A percentile compares a stretch with the other conserved stretches of the same genome.
Evolutionary conservation across 2,888 invertebrate genomes (phyloP).

Genomic region (Labia minor): DNA sequence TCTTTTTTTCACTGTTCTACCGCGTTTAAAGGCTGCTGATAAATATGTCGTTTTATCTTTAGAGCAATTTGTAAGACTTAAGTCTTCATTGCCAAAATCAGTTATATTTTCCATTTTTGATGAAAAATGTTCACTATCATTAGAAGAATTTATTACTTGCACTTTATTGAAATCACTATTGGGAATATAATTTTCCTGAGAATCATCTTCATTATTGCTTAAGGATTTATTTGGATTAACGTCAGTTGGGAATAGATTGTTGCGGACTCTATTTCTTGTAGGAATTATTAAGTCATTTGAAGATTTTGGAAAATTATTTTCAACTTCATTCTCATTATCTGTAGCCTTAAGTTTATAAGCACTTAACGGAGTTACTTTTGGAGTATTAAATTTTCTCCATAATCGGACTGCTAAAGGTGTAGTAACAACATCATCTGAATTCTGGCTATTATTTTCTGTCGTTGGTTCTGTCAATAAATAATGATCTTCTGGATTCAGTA

Average conservation of each 20-base stretch:
- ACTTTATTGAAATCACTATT: no score
- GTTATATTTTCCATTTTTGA: neutral
- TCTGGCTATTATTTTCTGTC: neutral
- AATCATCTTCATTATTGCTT: neutral
- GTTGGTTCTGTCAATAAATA: neutral
- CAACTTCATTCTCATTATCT: neutral
- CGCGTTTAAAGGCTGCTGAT: neutral
- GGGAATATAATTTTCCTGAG: no score
- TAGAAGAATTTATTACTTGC: no score
- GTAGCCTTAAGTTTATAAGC: neutral
- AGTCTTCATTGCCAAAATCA: neutral
- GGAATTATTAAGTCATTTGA: neutral
- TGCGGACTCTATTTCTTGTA: neutral
- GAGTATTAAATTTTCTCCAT: conserved; percentile 14
- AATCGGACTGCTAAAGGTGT: conserved; percentile 22
- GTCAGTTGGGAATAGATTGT: neutral
- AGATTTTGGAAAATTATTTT: neutral
- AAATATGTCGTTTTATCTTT: neutral
- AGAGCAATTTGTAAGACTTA: neutral
- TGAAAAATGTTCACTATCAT: no score
- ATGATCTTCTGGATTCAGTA: neutral
- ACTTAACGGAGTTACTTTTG: neutral
- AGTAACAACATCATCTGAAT: neutral
- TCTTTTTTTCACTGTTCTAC: neutral
- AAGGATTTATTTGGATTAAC: neutral